Base-by-base conservation (phyloP, 2,113 vertebrate species). In the Erpornis zantholeuca region DNA sequence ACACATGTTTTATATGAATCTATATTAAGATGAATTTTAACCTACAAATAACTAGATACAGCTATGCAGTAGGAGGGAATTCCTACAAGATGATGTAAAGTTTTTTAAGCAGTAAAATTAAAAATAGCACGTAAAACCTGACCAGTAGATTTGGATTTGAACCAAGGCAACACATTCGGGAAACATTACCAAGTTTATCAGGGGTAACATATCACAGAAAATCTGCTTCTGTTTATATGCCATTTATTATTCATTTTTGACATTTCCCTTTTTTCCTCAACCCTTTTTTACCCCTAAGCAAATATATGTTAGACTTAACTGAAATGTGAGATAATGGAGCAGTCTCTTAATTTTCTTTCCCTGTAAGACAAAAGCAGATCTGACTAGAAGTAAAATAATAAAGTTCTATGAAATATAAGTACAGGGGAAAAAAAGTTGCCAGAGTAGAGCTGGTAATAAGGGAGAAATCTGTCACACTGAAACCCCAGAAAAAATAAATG, bases 1-100 rank as follows among this genome's bases (percentile, higher is more conserved):
- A 98, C 98, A 98, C 95, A 97, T 99, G 98, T 98, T 98, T 98
- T 97, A 92, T 97, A 98, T 98, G 98, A 98, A 97, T 85, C 96
- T 96, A 97, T 98, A 98, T 98, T 98, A 98, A 98, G 98, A 98
- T 98, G 97, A 98, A 98, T 98, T 98, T 98, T 93, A 95, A 97
- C 97, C 96, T 98, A 98, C 98, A 98, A 98, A 98, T 98, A 98
- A 98, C 98, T 98, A 96, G 95, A 98, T 98, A 96, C 98, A 98
- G 98, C 96, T 96, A 97, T 97, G 97, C 97, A 95, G 97, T 98
- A 97, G 98, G 97, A 98, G 96, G 95, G 97, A 97, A 98, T 98
- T 98, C 98, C 97, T 98, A 71, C 36, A 94, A 85, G 86, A 98
- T 98, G 98, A 98, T 97, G 98, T 98, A 96, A 98, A 97, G 94